Conservation (phyloP, 1,140 invertebrate genomes). For the Cyclargus thomasi region DNA sequence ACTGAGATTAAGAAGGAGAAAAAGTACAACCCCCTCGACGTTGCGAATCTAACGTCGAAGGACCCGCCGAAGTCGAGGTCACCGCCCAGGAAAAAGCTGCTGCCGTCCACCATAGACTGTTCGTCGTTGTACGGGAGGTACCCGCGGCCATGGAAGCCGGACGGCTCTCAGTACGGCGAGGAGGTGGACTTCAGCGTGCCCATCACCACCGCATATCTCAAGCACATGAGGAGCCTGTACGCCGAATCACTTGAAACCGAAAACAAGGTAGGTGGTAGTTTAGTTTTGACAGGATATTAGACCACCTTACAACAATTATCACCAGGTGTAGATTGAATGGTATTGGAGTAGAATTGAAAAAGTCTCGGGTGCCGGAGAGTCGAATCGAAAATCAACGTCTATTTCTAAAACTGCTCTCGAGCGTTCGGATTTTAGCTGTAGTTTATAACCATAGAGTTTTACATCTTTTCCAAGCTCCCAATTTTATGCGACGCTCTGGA, state of each 20-base stretch:
- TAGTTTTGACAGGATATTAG: neutral
- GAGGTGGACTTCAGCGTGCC: slow-evolving; percentile 87
- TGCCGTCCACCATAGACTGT: slow-evolving; percentile 43
- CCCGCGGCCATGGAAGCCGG: slow-evolving; percentile 72
- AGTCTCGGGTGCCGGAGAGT: too few species aligned
- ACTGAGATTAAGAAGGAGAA: slow-evolving; percentile 61
- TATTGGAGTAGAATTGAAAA: too few species aligned
- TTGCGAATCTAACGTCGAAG: slow-evolving; percentile 80
- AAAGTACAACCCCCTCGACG: slow-evolving; percentile 81
- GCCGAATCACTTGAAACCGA: slow-evolving; percentile 77
- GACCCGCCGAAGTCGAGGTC: slow-evolving; percentile 75
- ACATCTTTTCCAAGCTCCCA: too few species aligned
- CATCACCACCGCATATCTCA: slow-evolving; percentile 90
- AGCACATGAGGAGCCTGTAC: slow-evolving; percentile 82
- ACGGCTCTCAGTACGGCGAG: slow-evolving; percentile 59
- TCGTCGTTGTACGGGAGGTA: slow-evolving; percentile 45
- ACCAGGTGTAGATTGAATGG: too few species aligned
- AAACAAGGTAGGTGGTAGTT: slow-evolving; percentile 65
- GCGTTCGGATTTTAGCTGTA: too few species aligned
- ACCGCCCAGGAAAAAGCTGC: slow-evolving; percentile 66
- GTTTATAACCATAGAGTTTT: too few species aligned
- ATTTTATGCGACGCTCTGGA: too few species aligned
- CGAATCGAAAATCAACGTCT: too few species aligned
- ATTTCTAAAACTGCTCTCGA: too few species aligned
- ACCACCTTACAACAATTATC: too few species aligned